A percentile compares a stretch with the other conserved stretches of the same genome.
Conservation (phyloP, 2,888 invertebrate species). For the Cinara cedri region DNA sequence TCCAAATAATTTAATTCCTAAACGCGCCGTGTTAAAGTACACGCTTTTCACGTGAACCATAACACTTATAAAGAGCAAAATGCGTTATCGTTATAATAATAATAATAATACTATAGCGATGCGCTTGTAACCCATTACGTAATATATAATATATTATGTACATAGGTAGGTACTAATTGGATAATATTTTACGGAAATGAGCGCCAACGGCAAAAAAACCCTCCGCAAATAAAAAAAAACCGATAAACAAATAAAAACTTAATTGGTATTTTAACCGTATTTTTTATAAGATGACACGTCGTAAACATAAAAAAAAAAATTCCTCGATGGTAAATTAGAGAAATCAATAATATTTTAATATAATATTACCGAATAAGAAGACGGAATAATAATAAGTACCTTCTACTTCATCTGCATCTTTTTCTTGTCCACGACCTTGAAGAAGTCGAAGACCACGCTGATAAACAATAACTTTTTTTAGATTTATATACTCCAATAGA, state of each 20-base stretch:
- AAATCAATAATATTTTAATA: too few relatives aligned
- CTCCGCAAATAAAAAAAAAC: background rate
- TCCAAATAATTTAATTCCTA: constrained; percentile 26
- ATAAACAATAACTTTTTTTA: too few relatives aligned
- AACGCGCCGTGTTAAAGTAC: constrained; percentile 3
- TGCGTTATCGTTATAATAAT: background rate
- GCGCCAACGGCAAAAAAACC: background rate
- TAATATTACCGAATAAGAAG: too few relatives aligned
- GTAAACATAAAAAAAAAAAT: background rate
- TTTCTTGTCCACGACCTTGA: too few relatives aligned
- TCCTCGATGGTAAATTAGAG: background rate
- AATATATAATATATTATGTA: background rate
- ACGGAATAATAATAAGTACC: too few relatives aligned
- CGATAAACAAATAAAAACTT: constrained; percentile 6
- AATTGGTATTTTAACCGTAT: background rate
- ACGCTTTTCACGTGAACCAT: constrained; percentile 10
- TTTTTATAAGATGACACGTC: background rate
- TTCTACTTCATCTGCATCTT: too few relatives aligned
- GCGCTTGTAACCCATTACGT: constrained; percentile 15
- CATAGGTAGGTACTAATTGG: background rate
- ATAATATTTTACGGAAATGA: constrained; percentile 19
- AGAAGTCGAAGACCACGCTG: too few relatives aligned
- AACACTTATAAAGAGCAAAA: constrained; percentile 14
- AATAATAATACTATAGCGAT: background rate
- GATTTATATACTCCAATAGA: too few relatives aligned